Evolutionary conservation across 2,888 invertebrate species (phyloP).

Genomic region (Pseudococcus jackbeardsleyi): DNA sequence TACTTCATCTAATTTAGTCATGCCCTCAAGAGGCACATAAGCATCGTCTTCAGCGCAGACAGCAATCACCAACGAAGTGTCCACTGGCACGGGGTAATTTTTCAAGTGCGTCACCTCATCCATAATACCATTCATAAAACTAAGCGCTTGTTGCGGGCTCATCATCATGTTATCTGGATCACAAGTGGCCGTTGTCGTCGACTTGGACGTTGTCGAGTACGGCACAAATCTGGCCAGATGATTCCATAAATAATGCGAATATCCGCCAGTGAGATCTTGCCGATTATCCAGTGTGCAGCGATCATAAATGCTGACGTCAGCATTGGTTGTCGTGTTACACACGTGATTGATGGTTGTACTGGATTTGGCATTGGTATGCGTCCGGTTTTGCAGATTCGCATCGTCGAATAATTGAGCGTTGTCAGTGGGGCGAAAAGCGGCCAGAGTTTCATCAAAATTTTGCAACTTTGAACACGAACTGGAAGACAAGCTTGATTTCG

Average conservation of each 20-base stretch:
- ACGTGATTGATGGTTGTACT: no score
- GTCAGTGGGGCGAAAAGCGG: background rate
- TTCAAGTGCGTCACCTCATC: conserved; percentile 98
- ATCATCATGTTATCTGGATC: no score
- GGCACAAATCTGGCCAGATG: background rate
- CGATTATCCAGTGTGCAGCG: background rate
- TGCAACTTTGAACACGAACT: background rate
- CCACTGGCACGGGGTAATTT: conserved; percentile 88
- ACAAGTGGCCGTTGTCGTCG: background rate
- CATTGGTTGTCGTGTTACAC: background rate
- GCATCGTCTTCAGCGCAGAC: conserved; percentile 91
- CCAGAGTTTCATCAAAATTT: background rate
- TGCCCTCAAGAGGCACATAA: conserved; percentile 89
- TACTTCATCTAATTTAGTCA: conserved; percentile 85
- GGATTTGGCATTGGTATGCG: background rate
- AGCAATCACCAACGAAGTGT: conserved; percentile 90
- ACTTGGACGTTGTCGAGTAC: background rate
- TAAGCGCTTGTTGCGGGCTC: conserved; percentile 77
- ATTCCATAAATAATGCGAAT: background rate
- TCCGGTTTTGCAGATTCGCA: background rate
- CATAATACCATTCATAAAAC: conserved; percentile 98
- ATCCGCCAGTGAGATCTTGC: background rate
- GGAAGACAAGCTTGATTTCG: background rate
- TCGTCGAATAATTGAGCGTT: background rate
- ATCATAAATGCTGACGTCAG: background rate